phyloP scores from a whole-genome alignment of 1,140 invertebrate species.

The Heliothis subflexa region DNA sequence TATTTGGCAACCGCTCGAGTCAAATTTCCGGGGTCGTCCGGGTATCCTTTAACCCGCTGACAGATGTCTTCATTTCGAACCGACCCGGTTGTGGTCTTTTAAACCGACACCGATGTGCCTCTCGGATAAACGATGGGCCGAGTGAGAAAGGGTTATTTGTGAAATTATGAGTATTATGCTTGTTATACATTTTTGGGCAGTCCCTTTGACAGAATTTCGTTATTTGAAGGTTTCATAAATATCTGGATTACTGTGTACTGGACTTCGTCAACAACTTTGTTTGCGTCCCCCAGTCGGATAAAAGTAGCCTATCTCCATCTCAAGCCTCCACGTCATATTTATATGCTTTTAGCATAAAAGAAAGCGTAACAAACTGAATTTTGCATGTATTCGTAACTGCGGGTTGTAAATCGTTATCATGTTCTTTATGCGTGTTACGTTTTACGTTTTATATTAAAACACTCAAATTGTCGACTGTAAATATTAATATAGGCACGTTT shows the following conservation, averaged over 20 bases:
- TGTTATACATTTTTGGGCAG: background rate
- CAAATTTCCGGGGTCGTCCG: constrained; percentile 49
- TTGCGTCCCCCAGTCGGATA: background rate
- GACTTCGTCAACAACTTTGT: background rate
- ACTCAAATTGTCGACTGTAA: too few relatives aligned
- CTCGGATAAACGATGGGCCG: constrained; percentile 2
- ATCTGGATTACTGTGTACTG: background rate
- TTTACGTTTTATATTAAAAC: too few relatives aligned
- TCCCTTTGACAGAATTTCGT: background rate
- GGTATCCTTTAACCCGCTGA: constrained; percentile 48
- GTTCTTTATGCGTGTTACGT: too few relatives aligned
- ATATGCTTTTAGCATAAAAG: too few relatives aligned
- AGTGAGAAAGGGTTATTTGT: constrained; percentile 5
- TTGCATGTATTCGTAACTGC: too few relatives aligned
- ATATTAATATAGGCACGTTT: too few relatives aligned
- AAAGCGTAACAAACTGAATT: too few relatives aligned
- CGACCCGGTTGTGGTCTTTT: constrained; percentile 38
- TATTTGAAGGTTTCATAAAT: background rate
- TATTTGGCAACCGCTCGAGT: constrained; percentile 45
- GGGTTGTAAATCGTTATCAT: too few relatives aligned
- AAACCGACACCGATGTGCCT: constrained; percentile 36
- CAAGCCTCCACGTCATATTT: too few relatives aligned
- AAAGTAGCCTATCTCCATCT: too few relatives aligned
- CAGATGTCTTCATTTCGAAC: constrained; percentile 46
- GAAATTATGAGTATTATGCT: constrained; percentile 4